Percentiles rank a stretch among this genome's conserved stretches.
Conservation (phyloP, 2,797 vertebrate species). For the Hephaestus fuliginosus region DNA sequence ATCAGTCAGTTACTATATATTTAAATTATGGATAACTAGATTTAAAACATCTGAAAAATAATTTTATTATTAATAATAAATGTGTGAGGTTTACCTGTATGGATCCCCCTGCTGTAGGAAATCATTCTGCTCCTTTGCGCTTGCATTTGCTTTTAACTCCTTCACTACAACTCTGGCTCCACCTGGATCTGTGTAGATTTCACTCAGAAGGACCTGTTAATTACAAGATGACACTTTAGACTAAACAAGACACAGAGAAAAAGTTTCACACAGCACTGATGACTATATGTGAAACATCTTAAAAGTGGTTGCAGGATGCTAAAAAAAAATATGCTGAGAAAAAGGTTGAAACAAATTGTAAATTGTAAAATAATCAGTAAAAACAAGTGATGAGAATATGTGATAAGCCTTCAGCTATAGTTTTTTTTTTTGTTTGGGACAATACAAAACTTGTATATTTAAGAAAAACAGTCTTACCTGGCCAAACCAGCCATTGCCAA, state of each 20-base stretch:
- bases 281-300: background rate
- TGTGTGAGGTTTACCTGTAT: conserved; percentile 87
- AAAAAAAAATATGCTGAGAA: background rate
- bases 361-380: background rate
- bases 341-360: background rate
- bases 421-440: background rate
- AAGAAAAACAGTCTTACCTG: conserved; percentile 86
- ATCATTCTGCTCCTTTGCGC: conserved; percentile 92
- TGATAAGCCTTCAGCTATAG: background rate
- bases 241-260: background rate
- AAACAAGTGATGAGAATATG: background rate
- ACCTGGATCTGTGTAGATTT: conserved; percentile 93
- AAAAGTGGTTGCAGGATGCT: background rate
- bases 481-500: conserved; percentile 97
- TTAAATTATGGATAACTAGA: background rate
- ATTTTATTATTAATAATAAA: background rate
- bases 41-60: background rate
- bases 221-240: background rate
- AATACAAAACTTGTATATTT: background rate
- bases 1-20: background rate
- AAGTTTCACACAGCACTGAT: background rate
- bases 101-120: conserved; percentile 96
- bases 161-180: conserved; percentile 93
- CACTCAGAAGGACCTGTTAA: conserved; percentile 93
- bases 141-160: conserved; percentile 94